phyloP scores from a whole-genome alignment of 2,888 invertebrate species.

The Ectemnius continuus region DNA sequence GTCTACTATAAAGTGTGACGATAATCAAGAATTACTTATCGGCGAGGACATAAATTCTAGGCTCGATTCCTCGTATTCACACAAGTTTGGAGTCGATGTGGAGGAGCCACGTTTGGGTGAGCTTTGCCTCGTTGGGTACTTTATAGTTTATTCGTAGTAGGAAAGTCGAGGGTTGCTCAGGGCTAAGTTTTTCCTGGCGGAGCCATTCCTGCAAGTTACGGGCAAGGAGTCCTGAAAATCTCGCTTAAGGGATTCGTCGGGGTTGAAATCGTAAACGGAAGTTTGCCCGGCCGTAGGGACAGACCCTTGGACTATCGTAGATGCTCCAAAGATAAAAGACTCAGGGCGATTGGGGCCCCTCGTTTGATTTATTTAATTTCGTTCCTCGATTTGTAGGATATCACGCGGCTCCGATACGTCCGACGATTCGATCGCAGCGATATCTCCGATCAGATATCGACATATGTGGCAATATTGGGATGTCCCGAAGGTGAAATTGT shows the following conservation, averaged over 20 bases:
- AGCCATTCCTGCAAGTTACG: slow-evolving; percentile 64
- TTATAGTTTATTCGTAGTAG: slow-evolving; percentile 43
- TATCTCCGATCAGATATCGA: slow-evolving; percentile 34
- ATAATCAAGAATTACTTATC: slow-evolving; percentile 2
- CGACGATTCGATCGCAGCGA: slow-evolving; percentile 41
- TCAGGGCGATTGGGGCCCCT: slow-evolving; percentile 40
- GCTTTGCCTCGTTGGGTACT: slow-evolving; percentile 13
- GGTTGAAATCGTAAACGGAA: slow-evolving; percentile 62
- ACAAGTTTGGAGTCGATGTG: slow-evolving; percentile 26
- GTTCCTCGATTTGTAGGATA: slow-evolving; percentile 64
- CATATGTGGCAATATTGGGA: neutral
- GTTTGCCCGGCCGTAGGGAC: slow-evolving; percentile 64
- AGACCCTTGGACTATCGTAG: slow-evolving; percentile 64
- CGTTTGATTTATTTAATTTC: slow-evolving; percentile 73
- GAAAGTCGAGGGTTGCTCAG: slow-evolving; percentile 43
- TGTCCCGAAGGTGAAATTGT: slow-evolving; percentile 6
- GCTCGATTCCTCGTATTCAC: slow-evolving; percentile 14
- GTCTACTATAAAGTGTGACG: no score
- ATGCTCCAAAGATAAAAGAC: slow-evolving; percentile 65
- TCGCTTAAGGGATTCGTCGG: slow-evolving; percentile 62
- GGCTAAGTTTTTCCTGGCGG: slow-evolving; percentile 57
- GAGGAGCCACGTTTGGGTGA: slow-evolving; percentile 13
- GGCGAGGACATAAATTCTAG: slow-evolving; percentile 3
- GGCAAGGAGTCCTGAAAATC: slow-evolving; percentile 65
- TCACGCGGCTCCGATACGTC: slow-evolving; percentile 47